Percentiles rank a stretch among this genome's conserved stretches.
Evolutionary conservation across 2,888 invertebrate genomes (phyloP).

Genomic region (Chouioia cunea): DNA sequence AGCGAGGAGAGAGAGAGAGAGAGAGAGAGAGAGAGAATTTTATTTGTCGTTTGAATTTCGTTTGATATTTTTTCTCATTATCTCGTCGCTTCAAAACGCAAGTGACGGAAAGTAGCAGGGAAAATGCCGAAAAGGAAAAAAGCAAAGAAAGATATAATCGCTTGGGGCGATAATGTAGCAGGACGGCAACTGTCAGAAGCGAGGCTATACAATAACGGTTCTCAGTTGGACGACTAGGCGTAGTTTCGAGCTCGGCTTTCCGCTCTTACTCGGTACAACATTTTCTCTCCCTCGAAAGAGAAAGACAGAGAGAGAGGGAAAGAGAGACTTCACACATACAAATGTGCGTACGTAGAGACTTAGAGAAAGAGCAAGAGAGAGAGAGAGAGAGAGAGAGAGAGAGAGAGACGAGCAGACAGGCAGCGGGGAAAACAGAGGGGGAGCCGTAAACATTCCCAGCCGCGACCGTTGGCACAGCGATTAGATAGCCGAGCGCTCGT

Average conservation of each 20-base stretch:
- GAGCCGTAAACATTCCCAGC: conserved; percentile 35
- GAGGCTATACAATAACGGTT: too few species aligned
- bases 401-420: background rate
- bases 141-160: conserved; percentile 1
- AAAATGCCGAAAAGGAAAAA: conserved; percentile 55
- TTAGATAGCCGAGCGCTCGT: conserved; percentile 26
- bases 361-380: too few species aligned
- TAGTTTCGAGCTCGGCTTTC: conserved; percentile 46
- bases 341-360: too few species aligned
- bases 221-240: too few species aligned
- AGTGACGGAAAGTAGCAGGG: background rate
- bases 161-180: too few species aligned
- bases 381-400: background rate
- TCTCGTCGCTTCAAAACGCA: background rate
- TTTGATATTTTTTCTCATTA: conserved; percentile 46
- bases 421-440: conserved; percentile 10
- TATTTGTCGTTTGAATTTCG: background rate
- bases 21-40: conserved; percentile 25
- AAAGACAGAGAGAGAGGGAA: background rate
- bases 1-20: conserved; percentile 47
- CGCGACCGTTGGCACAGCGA: conserved; percentile 38
- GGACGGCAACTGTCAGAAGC: too few species aligned
- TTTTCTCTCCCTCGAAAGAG: conserved; percentile 8
- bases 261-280: conserved; percentile 31
- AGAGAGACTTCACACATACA: background rate